These are phyloP conservation scores for Gortyna flavago DNA, from an alignment of 2,888 invertebrate species.

Conservation along the genomic window DNA sequence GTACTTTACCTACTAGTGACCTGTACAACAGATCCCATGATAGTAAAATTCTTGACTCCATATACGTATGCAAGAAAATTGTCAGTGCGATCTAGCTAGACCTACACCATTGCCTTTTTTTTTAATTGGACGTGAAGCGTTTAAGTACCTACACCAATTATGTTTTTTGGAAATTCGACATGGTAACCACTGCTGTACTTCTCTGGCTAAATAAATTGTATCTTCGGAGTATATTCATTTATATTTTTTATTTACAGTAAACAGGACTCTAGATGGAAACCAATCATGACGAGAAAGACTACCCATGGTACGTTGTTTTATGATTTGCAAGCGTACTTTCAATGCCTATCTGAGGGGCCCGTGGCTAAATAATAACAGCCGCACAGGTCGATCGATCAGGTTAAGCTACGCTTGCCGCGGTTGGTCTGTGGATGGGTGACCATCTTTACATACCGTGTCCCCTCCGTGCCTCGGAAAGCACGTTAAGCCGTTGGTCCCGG, in stretches of 20 bases:
- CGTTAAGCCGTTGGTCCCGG: no score
- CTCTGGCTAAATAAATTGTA: neutral
- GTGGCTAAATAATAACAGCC: no score
- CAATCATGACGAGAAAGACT: slow-evolving; percentile 69
- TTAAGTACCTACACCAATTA: neutral
- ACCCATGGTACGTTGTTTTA: slow-evolving; percentile 45
- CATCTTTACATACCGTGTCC: no score
- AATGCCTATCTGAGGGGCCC: neutral
- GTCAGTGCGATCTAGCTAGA: neutral
- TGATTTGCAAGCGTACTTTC: neutral
- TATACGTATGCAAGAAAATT: neutral
- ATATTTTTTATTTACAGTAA: slow-evolving; percentile 76
- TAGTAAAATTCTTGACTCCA: neutral
- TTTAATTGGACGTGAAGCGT: neutral
- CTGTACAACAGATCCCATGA: neutral
- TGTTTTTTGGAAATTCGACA: neutral
- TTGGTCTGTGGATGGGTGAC: no score
- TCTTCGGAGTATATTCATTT: slow-evolving; percentile 6
- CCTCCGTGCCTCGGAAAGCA: no score
- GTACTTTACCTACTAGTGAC: neutral
- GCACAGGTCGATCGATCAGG: no score
- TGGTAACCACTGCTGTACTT: slow-evolving; percentile 8
- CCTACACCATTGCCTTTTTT: neutral
- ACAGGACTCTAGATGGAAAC: slow-evolving; percentile 81
- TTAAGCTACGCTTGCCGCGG: no score